phyloP scores from a whole-genome alignment of 2,113 vertebrate genomes.

The Craseonycteris thonglongyai region DNA sequence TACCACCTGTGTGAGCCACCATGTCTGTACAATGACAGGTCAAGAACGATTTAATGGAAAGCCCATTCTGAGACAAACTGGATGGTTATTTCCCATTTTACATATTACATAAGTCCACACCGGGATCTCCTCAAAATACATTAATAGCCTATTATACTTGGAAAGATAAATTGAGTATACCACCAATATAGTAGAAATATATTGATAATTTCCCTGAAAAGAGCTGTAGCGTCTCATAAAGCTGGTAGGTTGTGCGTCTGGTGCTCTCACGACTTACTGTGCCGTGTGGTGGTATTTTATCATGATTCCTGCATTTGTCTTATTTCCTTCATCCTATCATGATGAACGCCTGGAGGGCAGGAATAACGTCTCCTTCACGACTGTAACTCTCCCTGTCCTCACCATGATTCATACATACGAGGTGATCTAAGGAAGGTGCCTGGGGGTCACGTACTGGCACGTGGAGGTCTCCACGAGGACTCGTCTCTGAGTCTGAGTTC shows the following conservation, averaged over 20 bases:
- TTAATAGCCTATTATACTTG: accelerated
- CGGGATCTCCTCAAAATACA: background rate
- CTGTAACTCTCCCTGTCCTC: too few species aligned
- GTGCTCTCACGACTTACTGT: accelerated
- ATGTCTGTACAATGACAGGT: too few species aligned
- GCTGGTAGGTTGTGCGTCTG: accelerated
- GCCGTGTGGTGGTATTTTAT: accelerated
- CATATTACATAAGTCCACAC: too few species aligned
- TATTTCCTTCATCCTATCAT: accelerated
- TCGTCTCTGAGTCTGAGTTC: background rate
- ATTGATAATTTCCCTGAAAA: accelerated
- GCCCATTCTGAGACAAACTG: background rate
- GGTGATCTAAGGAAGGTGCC: too few species aligned
- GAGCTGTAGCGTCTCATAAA: accelerated
- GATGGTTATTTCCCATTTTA: too few species aligned
- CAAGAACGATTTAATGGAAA: accelerated
- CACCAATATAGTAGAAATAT: background rate
- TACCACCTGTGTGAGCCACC: too few species aligned
- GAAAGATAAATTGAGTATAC: background rate
- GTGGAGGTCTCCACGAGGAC: accelerated
- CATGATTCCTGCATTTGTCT: background rate
- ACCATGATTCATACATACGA: accelerated
- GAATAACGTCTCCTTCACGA: accelerated
- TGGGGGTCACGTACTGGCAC: accelerated
- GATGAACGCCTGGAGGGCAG: background rate